These are phyloP conservation scores for Holacanthella duospinosa DNA, from an alignment of 2,888 invertebrate genomes.

Conservation along the genomic window DNA sequence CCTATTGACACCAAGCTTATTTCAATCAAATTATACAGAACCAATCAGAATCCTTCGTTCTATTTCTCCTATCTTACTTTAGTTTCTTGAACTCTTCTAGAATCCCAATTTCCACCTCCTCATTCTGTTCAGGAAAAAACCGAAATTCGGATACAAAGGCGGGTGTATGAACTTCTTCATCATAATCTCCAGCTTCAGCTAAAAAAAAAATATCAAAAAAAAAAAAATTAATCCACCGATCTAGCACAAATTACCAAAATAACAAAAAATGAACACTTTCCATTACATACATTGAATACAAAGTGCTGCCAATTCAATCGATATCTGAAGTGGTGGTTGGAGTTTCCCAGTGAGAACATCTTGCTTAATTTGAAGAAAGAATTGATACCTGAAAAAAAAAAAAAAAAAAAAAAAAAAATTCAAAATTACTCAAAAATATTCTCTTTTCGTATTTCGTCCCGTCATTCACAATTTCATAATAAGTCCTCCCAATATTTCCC, in stretches of 20 bases:
- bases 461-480: too few species aligned
- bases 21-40: neutral
- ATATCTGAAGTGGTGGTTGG: slow-evolving; percentile 65
- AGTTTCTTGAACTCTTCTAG: slow-evolving; percentile 81
- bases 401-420: slow-evolving; percentile 6
- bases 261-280: too few species aligned
- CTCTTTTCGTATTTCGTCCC: too few species aligned
- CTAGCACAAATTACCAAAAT: neutral
- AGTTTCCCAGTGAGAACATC: slow-evolving; percentile 85
- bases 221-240: neutral
- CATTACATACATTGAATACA: slow-evolving; percentile 80
- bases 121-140: slow-evolving; percentile 91
- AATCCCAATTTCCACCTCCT: slow-evolving; percentile 90
- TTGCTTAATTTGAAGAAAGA: slow-evolving; percentile 92
- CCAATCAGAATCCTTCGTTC: neutral
- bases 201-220: slow-evolving; percentile 39
- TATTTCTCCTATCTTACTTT: slow-evolving; percentile 42
- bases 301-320: slow-evolving; percentile 80
- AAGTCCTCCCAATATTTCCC: too few species aligned
- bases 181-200: slow-evolving; percentile 97
- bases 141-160: slow-evolving; percentile 95
- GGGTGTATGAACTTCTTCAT: slow-evolving; percentile 81
- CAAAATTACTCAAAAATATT: neutral
- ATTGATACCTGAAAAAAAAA: slow-evolving; percentile 61
- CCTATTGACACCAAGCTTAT: neutral